Evolutionary conservation across 2,113 vertebrate genomes (phyloP), one percentile per base, ranked within the genome.

Genomic region (Saccopteryx bilineata): DNA sequence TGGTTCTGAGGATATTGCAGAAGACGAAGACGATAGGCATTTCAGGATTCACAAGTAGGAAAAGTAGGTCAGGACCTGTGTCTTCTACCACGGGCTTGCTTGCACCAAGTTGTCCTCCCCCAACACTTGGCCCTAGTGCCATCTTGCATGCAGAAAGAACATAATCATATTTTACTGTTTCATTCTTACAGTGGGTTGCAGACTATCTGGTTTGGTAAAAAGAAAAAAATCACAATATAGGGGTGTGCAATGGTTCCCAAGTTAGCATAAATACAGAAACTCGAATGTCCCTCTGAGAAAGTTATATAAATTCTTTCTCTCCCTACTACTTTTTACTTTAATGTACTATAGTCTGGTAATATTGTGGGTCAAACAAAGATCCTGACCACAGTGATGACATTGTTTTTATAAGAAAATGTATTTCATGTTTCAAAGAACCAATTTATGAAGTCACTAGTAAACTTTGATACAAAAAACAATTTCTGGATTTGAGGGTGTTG

Each of bases 371-470:
- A 80, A 89, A 58, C 61, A 69, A 28, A 5, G 68, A 63, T 85
- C 39, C 58, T 90, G 50, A 89, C 46, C 12, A 50, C 65, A 54
- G 52, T 50, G 46, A 50, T 56, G 46, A 26, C 5, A 13, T 46
- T 76, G 24, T 52, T 94, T 81, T 94, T 78, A 54, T 54, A 87
- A 31, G 56, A 92, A 85, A 56, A 80, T 24, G 3, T 56, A 61
- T 80, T 81, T 88, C 94, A 58, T 31, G 19, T 80, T 91, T 65
- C 63, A 71, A 60, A 92, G 54, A 93, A 87, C 5, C 65, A 60
- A 7, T 33, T 50, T 58, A 56, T 19, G 56, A 95, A 60, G 24
- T 90, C 66, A 33, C 28, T 81, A 72, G 31, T 72, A 66, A 78
- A 54, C 28, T 76, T 81, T 39, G 46, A 39, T 28, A 54, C 48